Evolutionary conservation across 2,888 invertebrate species (phyloP), one percentile per base, ranked within the genome.

Genomic region (Andrena trimmerana): DNA sequence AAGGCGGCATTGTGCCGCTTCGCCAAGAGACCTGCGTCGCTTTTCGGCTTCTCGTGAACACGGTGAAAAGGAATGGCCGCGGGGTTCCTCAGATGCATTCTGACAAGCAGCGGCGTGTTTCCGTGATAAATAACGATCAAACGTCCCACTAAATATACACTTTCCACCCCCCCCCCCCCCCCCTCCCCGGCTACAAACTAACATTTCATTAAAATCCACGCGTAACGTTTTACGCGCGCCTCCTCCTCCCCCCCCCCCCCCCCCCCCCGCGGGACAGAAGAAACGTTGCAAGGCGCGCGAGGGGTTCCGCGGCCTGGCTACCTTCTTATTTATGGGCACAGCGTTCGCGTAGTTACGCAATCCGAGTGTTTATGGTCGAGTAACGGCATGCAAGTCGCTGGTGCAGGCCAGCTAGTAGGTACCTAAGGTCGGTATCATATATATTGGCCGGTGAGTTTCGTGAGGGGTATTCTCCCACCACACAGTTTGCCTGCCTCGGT

Each of bases 271-370:
- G 13, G 13, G 42, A 16, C 13, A 42, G 42, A 42, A 13, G 16
- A 42, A 42, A 4, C 16, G 42, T 42, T 13, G 42, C 42, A 4
- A 16, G 16, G 42, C 42, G 13, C 13, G 13, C 13, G 42, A 42
- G 42, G 42, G 42, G 13, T 2, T 20, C 20, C 54, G 24, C 54
- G 24, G 1, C 10, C 10, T 4, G 68, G 29, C 62, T 78, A 73
- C 66, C 63, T 66, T 50, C 66, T 73, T 83, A 83, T 86, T 86
- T 86, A 86, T 77, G 83, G 73, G 73, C 76, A 65, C 72, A 80
- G 88, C 79, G 79, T 80, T 72, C 67, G 66, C 83, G 79, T 75
- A 65, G 80, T 88, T 88, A 84, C 79, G 84, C 79, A 86, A 81
- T 78, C 86, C 78, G 63, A 52, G 77, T 81, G 78, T 86, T 86